Conservation (phyloP, 2,113 vertebrate genomes). For the Barbus barbus region DNA sequence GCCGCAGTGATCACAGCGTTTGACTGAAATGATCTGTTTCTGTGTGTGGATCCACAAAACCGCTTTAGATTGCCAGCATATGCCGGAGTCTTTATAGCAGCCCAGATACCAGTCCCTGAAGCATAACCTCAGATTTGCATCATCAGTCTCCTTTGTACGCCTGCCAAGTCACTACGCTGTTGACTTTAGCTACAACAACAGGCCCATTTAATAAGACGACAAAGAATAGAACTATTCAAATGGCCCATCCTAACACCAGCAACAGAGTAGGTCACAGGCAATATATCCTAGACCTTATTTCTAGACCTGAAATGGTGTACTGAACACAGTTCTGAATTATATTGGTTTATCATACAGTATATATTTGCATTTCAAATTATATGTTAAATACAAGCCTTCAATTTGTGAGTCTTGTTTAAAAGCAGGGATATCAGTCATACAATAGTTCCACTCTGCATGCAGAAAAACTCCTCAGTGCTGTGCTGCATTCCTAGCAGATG, state of each 20-base stretch:
- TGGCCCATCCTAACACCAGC: conserved; percentile 23
- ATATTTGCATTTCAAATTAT: background rate
- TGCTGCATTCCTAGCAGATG: conserved; percentile 11
- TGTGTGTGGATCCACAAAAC: conserved; percentile 43
- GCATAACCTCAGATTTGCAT: conserved; percentile 53
- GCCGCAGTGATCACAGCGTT: background rate
- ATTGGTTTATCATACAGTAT: background rate
- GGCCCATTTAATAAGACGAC: conserved; percentile 40
- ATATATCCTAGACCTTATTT: too few relatives aligned
- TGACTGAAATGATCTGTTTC: background rate
- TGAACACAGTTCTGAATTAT: background rate
- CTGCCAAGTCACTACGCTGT: conserved; percentile 59
- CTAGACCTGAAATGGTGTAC: background rate
- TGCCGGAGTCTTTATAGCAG: conserved; percentile 32
- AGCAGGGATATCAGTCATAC: background rate
- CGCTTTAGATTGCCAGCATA: conserved; percentile 50
- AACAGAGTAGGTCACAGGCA: too few relatives aligned
- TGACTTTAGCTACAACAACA: conserved; percentile 55
- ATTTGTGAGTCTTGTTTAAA: background rate
- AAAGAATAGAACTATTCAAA: conserved; percentile 38
- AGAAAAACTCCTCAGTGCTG: background rate
- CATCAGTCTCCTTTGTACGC: conserved; percentile 41
- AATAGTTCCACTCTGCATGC: background rate
- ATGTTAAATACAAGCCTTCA: background rate
- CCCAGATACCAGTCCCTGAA: conserved; percentile 41